Conservation (phyloP, 2,113 vertebrate species). For the Mobula hypostoma region DNA sequence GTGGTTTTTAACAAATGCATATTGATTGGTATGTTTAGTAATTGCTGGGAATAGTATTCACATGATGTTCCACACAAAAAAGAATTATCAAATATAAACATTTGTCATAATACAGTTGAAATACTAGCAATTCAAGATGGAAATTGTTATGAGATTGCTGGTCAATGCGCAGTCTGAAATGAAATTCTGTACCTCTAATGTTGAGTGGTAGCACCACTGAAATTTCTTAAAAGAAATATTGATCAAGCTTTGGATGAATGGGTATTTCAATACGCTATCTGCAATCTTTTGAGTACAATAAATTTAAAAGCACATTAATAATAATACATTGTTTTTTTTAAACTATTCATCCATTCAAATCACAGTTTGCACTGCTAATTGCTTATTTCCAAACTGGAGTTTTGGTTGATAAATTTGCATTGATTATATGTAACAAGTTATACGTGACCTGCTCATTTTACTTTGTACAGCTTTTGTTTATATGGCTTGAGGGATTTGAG, state of each 20-base stretch:
- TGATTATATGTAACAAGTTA: neutral
- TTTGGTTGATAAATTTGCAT: constrained; percentile 4
- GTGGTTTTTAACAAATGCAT: neutral
- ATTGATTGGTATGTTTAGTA: neutral
- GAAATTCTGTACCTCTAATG: neutral
- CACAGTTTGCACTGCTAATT: neutral
- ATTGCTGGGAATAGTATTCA: neutral
- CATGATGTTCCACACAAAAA: neutral
- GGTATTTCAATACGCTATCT: neutral
- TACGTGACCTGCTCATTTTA: neutral
- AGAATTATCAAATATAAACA: neutral
- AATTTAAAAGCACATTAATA: neutral
- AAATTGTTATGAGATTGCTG: neutral
- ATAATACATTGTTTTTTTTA: neutral
- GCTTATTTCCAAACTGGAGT: neutral
- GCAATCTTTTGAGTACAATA: neutral
- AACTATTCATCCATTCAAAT: neutral
- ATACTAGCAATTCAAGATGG: neutral
- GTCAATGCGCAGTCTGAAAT: neutral
- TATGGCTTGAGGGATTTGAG: neutral
- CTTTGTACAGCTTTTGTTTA: neutral
- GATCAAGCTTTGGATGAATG: neutral
- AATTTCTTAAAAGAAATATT: neutral
- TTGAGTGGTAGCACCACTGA: neutral
- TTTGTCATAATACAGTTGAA: neutral